Conservation (phyloP, 2,888 invertebrate species). For the Stenolophus ochropezus region DNA sequence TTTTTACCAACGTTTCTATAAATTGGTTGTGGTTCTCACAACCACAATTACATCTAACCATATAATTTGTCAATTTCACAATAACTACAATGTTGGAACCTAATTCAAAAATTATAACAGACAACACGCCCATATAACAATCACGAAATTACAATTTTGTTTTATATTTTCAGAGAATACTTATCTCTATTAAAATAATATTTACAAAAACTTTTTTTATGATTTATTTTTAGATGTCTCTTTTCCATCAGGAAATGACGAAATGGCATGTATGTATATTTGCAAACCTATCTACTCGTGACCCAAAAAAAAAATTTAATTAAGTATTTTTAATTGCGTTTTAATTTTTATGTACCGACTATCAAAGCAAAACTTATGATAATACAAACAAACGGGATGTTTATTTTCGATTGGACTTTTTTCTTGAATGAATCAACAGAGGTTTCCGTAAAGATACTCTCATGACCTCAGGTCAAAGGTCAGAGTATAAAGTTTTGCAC, state of each 20-base stretch:
- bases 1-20: neutral
- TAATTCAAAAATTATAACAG: too few species aligned
- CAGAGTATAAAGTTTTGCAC: constrained; percentile 11
- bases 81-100: too few species aligned
- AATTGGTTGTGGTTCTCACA: too few species aligned
- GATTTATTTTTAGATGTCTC: too few species aligned
- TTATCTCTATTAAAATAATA: neutral
- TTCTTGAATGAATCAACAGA: constrained; percentile 9
- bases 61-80: too few species aligned
- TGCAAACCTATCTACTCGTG: constrained; percentile 6
- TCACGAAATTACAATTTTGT: too few species aligned
- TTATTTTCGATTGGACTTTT: constrained; percentile 5
- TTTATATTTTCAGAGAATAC: too few species aligned
- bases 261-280: constrained; percentile 4
- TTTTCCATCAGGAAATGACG: constrained; percentile 24
- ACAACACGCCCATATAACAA: too few species aligned
- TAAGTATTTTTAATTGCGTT: constrained; percentile 21
- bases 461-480: neutral
- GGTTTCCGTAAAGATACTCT: constrained; percentile 18
- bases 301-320: constrained; percentile 20
- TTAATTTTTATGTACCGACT: constrained; percentile 8
- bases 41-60: too few species aligned
- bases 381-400: constrained; percentile 1
- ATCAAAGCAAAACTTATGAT: constrained; percentile 8
- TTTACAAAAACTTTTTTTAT: neutral